phyloP scores from a whole-genome alignment of 2,113 vertebrate genomes.

The Rutilus rutilus region DNA sequence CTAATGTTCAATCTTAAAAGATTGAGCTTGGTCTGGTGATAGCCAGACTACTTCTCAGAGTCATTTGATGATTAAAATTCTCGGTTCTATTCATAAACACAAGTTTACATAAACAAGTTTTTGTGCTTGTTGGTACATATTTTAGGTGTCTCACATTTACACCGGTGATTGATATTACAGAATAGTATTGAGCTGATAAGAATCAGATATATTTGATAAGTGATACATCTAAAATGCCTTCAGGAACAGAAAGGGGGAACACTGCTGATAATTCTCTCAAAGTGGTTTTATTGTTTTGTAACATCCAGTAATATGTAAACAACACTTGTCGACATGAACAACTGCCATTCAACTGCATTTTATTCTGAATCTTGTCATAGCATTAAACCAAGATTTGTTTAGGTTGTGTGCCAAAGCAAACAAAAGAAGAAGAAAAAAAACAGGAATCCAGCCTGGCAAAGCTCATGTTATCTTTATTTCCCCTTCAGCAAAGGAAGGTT shows the following conservation, averaged over 20 bases:
- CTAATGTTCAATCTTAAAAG: too few relatives aligned
- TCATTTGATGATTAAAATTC: neutral
- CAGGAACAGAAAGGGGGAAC: neutral
- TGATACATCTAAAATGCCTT: neutral
- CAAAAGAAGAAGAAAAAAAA: neutral
- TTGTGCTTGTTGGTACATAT: neutral
- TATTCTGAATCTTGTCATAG: neutral
- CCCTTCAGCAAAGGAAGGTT: slow-evolving; percentile 45
- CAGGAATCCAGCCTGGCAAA: neutral
- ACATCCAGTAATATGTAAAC: neutral
- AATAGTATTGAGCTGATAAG: neutral
- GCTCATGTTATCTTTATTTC: neutral
- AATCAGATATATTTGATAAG: neutral
- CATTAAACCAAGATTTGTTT: neutral
- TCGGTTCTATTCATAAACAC: too few relatives aligned
- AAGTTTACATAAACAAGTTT: neutral
- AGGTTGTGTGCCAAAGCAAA: neutral
- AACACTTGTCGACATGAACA: neutral
- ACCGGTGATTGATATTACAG: too few relatives aligned
- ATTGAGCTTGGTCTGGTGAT: too few relatives aligned
- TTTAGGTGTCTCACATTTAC: neutral
- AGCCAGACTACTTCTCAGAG: neutral
- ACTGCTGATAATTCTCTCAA: neutral
- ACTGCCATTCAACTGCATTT: neutral
- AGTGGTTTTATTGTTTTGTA: neutral